phyloP scores from a whole-genome alignment of 1,140 invertebrate species.

The Andrena cerasifolii region DNA sequence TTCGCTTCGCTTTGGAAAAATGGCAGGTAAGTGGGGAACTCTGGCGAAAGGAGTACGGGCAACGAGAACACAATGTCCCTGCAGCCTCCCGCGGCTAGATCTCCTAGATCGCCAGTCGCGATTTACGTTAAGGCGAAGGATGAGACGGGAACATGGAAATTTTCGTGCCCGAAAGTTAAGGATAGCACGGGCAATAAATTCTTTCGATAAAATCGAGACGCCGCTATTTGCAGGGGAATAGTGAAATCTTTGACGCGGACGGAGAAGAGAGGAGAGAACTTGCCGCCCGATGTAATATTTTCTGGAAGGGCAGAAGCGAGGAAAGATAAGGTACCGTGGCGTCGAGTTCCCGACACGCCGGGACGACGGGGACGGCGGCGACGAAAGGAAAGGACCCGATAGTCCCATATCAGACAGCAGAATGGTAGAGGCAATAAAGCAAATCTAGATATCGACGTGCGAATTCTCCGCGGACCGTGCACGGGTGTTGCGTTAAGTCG shows the following conservation, averaged over 20 bases:
- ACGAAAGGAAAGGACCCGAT: background rate
- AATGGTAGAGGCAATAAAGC: conserved; percentile 17
- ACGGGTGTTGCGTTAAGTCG: conserved; percentile 40
- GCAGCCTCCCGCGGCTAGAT: no score
- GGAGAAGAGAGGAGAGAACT: background rate
- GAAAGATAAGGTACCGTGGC: conserved; percentile 1
- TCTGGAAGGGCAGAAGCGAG: background rate
- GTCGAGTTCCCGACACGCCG: background rate
- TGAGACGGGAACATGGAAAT: background rate
- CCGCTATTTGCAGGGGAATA: background rate
- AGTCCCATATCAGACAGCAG: background rate
- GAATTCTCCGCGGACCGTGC: conserved; percentile 40
- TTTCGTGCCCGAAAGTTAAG: background rate
- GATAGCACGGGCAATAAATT: background rate
- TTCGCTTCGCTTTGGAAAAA: conserved; percentile 4
- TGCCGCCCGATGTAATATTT: background rate
- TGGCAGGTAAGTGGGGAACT: no score
- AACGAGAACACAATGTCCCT: background rate
- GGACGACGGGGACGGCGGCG: no score
- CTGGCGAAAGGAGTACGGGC: background rate
- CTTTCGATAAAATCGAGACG: conserved; percentile 20
- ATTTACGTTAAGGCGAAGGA: background rate
- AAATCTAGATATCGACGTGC: conserved; percentile 49
- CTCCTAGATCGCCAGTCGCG: background rate
- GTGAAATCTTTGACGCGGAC: background rate